Evolutionary conservation across 2,113 vertebrate genomes (phyloP), one percentile per base, ranked within the genome.

Genomic region (Theristicus caerulescens): DNA sequence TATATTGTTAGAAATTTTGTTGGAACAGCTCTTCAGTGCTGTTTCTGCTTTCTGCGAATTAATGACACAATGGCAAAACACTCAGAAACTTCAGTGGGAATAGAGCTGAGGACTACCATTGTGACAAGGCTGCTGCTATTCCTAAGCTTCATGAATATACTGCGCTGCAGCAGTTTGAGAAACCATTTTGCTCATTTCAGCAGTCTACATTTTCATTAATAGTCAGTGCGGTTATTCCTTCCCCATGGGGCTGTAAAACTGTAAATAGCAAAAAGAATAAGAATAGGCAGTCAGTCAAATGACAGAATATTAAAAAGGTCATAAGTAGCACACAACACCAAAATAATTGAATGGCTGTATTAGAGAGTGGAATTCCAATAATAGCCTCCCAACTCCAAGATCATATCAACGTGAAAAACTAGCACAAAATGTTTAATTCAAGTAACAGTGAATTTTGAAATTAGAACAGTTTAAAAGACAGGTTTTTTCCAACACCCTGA

Each of bases 251-350:
- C 61, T 93, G 65, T 62, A 78, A 90, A 88, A 74, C 58, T 51
- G 42, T n/a, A 88, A 95, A 88, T 19, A 92, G 69, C 74, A 93
- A 46, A 91, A 96, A 59, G 79, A 90, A 55, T 36, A 81, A 95
- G 88, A 88, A 81, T 8, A 94, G 59, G 52, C 67, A 94, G 72
- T 34, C 51, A 78, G 65, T 62, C 62, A 86, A 92, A 61, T 32
- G 77, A 44, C 40, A 77, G 95, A 96, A 94, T 94, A 94, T 76
- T 93, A 32, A 82, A 93, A 96, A 95, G 89, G 66, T 94, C 81
- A 69, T 34, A 46, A 61, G 54, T 47, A 88, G 64, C 70, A 54
- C 74, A 87, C 15, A 20, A 38, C 58, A 66, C 51, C 81, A 70
- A 86, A 92, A 83, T 67, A 93, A 71, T 25, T 15, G 51, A 67